phyloP scores from a whole-genome alignment of 2,888 invertebrate genomes.

The Tetropium fuscum region DNA sequence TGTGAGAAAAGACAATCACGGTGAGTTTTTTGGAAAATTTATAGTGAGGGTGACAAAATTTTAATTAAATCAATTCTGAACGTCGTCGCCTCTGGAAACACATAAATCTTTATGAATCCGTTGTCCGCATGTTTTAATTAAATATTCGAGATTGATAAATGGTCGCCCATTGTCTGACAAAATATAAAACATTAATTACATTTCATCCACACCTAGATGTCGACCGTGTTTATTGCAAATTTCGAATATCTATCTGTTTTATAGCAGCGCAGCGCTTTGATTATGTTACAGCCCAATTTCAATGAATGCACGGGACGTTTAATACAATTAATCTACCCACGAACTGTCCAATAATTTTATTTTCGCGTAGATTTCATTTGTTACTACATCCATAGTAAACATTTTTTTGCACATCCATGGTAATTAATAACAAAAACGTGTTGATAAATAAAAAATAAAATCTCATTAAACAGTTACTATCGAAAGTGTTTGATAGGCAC shows the following conservation, averaged over 20 bases:
- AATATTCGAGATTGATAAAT: conserved; percentile 67
- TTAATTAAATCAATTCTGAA: conserved; percentile 65
- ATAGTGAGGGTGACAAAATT: conserved; percentile 60
- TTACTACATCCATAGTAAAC: no score
- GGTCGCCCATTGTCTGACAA: conserved; percentile 65
- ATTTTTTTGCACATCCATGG: no score
- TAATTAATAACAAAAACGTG: no score
- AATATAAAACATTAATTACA: conserved; percentile 65
- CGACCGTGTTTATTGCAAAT: conserved; percentile 53
- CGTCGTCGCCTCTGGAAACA: conserved; percentile 61
- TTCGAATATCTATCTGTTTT: conserved; percentile 50
- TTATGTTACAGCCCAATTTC: conserved; percentile 51
- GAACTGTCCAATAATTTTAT: conserved; percentile 34
- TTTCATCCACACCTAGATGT: conserved; percentile 57
- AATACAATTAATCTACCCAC: conserved; percentile 46
- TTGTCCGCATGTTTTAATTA: conserved; percentile 68
- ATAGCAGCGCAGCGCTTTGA: conserved; percentile 46
- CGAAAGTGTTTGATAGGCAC: no score
- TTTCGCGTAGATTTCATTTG: no score
- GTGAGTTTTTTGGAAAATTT: conserved; percentile 48
- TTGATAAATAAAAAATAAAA: no score
- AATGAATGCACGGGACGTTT: conserved; percentile 46
- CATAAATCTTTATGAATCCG: conserved; percentile 67
- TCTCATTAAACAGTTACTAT: no score
- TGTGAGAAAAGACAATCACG: conserved; percentile 37